Conservation (phyloP, 2,888 invertebrate species). For the Fissipunctia ypsillon region DNA sequence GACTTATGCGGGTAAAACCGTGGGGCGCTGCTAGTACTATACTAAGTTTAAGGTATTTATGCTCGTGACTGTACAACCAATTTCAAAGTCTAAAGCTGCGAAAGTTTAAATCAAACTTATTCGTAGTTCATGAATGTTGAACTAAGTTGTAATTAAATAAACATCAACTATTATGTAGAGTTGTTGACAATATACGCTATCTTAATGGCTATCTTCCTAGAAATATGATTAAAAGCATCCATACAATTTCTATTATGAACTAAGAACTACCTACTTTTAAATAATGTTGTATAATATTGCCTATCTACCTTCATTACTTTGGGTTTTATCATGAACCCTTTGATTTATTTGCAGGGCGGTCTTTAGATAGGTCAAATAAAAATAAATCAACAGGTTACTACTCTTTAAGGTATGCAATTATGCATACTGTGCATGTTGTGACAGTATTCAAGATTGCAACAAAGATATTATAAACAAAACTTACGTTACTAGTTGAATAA, state of each 20-base stretch:
- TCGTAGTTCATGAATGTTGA: slow-evolving; percentile 16
- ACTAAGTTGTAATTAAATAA: slow-evolving; percentile 10
- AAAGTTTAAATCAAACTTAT: not conserved
- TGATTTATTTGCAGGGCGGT: not conserved
- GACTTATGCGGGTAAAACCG: no score
- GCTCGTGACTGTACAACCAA: slow-evolving; percentile 10
- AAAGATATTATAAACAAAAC: not conserved
- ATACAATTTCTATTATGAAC: not conserved
- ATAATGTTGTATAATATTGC: no score
- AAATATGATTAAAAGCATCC: not conserved
- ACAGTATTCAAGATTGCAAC: not conserved
- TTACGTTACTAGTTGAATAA: not conserved
- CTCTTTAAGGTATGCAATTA: not conserved
- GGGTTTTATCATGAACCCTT: not conserved
- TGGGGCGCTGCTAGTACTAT: no score
- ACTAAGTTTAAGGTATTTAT: not conserved
- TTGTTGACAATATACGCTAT: no score
- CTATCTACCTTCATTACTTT: no score
- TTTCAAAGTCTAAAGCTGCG: slow-evolving; percentile 13
- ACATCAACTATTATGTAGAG: no score
- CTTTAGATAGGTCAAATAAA: not conserved
- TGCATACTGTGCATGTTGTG: not conserved
- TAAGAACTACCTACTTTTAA: no score
- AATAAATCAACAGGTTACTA: not conserved
- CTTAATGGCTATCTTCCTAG: not conserved